Evolutionary conservation across 2,888 invertebrate genomes (phyloP), one percentile per base, ranked within the genome.

Genomic region (Chrysolina oricalcia): DNA sequence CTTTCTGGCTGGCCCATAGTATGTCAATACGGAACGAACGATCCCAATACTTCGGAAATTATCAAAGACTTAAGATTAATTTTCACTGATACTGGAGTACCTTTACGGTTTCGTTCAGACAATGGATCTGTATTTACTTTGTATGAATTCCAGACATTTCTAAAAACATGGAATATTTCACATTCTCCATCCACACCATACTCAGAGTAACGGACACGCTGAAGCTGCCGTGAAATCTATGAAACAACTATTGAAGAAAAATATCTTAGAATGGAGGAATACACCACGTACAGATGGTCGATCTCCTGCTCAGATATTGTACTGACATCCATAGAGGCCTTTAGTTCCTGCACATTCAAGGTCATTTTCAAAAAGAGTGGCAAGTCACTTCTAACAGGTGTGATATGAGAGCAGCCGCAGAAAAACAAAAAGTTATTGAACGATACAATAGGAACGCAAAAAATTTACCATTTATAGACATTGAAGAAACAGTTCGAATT

Each of bases 281-380:
- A 27, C 35, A 3, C 35, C 35, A 6, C 23, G 40, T 41, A 19
- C 19, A 15, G 17, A 41, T 64, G 40, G 41, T 17, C 17, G 17
- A 10, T 64, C 64, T 41, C n/a, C 64, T 19, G 64, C 41, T 10
- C 64, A 41, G 1, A 64, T 64, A n/a, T 63, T 63, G n/a, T 63
- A 63, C n/a, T 6, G 17, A 63, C 27, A 3, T 35, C n/a, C 17
- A 9, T 35, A 35, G 35, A 63, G 63, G 27, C 35, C 27, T 6
- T n/a, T 35, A 15, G n/a, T 63, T 35, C 40, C 63, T n/a, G 40
- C 63, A 15, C 35, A 35, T 8, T 19, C 21, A 59, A 59, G 27
- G 13, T 59, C 27, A 27, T 59, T 59, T 59, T 15, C 8, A 9
- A 6, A n/a, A n/a, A 59, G 21, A 59, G 21, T 59, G 59, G 59